A percentile compares a stretch with the other conserved stretches of the same genome.
phyloP scores from a whole-genome alignment of 2,797 vertebrate species.

The Poecilia velifera region DNA sequence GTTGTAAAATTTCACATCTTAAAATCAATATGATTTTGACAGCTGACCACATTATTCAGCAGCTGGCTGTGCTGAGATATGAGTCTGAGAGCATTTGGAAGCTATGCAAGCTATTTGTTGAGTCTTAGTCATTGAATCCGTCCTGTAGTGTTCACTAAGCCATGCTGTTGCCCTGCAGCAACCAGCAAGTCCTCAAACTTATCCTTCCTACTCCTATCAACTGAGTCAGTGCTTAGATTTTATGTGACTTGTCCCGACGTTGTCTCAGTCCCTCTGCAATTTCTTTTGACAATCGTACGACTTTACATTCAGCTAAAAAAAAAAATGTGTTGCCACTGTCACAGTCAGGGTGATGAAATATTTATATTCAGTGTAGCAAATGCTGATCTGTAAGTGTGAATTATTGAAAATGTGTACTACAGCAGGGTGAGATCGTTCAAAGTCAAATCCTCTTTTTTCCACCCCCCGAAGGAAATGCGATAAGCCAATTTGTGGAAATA shows the following conservation, averaged over 20 bases:
- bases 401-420: conserved; percentile 75
- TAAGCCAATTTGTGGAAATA: conserved; percentile 60
- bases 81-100: conserved; percentile 31
- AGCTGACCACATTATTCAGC: conserved; percentile 27
- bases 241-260: conserved; percentile 13
- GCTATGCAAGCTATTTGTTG: conserved; percentile 35
- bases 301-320: conserved; percentile 29
- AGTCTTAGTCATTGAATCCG: conserved; percentile 48
- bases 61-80: conserved; percentile 27
- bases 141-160: conserved; percentile 30
- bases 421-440: conserved; percentile 66
- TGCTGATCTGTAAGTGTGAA: conserved; percentile 75
- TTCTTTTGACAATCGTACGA: conserved; percentile 13
- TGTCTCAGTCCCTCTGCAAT: conserved; percentile 8
- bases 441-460: conserved; percentile 58
- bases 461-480: conserved; percentile 48
- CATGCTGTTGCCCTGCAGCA: conserved; percentile 34
- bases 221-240: conserved; percentile 29
- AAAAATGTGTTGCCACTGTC: conserved; percentile 43
- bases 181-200: conserved; percentile 29
- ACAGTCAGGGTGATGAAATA: conserved; percentile 56
- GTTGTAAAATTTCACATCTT: not conserved
- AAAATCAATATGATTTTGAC: conserved; percentile 25
- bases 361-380: conserved; percentile 68
- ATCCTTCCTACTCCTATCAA: conserved; percentile 25